These are phyloP conservation scores for Drosophila paranaensis DNA, from an alignment of 2,888 invertebrate species.

Conservation along the genomic window DNA sequence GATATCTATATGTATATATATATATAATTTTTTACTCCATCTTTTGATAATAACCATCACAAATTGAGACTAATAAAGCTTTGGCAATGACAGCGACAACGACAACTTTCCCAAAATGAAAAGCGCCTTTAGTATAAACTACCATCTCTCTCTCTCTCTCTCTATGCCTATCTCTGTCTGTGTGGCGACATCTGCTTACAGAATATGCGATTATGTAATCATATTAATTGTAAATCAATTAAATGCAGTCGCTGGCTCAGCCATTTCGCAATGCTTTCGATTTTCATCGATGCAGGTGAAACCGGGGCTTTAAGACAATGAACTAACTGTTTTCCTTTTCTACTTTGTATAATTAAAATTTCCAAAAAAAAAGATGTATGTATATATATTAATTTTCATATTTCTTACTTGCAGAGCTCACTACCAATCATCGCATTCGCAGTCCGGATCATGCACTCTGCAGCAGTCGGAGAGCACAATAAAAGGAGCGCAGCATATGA, in stretches of 20 bases:
- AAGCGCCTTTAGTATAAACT: constrained; percentile 51
- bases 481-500: not conserved
- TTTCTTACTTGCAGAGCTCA: not conserved
- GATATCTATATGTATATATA: constrained; percentile 1
- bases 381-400: not conserved
- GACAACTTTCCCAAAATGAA: constrained; percentile 74
- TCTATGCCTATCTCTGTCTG: not conserved
- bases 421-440: not conserved
- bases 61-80: constrained; percentile 69
- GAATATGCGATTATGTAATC: constrained; percentile 62
- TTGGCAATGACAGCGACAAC: constrained; percentile 20
- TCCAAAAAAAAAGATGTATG: too few species aligned
- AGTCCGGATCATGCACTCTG: not conserved
- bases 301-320: constrained; percentile 14
- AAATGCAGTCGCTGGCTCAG: constrained; percentile 45
- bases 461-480: not conserved
- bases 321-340: not conserved
- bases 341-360: too few species aligned
- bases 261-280: constrained; percentile 75
- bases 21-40: constrained; percentile 49
- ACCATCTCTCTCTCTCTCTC: not conserved
- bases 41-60: constrained; percentile 74
- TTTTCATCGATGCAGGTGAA: constrained; percentile 53
- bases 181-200: constrained; percentile 28
- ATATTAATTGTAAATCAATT: constrained; percentile 67